A percentile compares a stretch with the other conserved stretches of the same genome.
phyloP scores from a whole-genome alignment of 1,140 invertebrate species.

The Drosophila kohkoa region DNA sequence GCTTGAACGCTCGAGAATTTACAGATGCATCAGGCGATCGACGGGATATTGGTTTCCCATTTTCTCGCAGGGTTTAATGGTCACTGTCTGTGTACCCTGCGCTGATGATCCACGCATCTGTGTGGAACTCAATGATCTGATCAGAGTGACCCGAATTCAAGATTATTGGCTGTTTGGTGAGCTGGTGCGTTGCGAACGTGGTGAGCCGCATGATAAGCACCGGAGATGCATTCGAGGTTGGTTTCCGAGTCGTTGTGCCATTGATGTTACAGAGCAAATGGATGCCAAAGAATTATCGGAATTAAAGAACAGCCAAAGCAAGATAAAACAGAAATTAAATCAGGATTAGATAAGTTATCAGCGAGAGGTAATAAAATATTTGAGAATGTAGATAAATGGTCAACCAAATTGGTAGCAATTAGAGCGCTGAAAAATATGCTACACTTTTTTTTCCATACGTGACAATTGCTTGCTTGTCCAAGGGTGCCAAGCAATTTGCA shows the following conservation, averaged over 20 bases:
- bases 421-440: background rate
- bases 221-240: conserved; percentile 88
- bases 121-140: conserved; percentile 89
- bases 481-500: conserved; percentile 68
- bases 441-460: background rate
- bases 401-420: background rate
- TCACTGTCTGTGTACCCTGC: conserved; percentile 91
- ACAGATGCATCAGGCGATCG: conserved; percentile 87
- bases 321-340: background rate
- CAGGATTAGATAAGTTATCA: background rate
- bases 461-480: conserved; percentile 18
- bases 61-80: conserved; percentile 89
- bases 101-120: conserved; percentile 93
- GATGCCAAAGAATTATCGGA: no score
- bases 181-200: conserved; percentile 82
- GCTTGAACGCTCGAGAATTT: conserved; percentile 89
- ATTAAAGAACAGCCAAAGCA: background rate
- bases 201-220: conserved; percentile 23
- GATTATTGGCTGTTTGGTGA: conserved; percentile 95
- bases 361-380: no score
- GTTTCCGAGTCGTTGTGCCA: conserved; percentile 92
- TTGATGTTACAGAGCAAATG: conserved; percentile 84
- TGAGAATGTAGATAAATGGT: no score
- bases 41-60: conserved; percentile 92
- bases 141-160: conserved; percentile 93